Base-by-base conservation (phyloP, 2,113 vertebrate genomes). In the Vulpes ferrilata region DNA sequence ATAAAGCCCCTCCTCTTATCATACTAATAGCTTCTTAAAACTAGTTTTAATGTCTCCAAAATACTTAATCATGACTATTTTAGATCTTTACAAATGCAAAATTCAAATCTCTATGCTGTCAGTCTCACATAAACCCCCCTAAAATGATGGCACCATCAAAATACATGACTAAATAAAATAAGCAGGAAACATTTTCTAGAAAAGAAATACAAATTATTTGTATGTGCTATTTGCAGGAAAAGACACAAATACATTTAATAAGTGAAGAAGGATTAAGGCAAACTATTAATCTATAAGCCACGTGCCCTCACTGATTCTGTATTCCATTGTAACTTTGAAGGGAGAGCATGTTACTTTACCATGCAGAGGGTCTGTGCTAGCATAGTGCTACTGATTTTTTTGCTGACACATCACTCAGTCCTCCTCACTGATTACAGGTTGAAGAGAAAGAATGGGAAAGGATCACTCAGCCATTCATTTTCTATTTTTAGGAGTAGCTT, bases 21-120 rank as follows among this genome's bases (percentile, higher is more conserved):
- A 87, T 11, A 80, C 67, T 95, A 97, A 71, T 91, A n/a, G 48
- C 82, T 89, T 69, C 76, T 95, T 88, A 95, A 93, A 96, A 80
- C 96, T 95, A 90, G 57, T 94, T 96, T 95, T 59, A 79, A 9
- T 79, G 16, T 32, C 48, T 79, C 48, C 27, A 48, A 51, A 53
- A 79, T 79, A 79, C 27, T 92, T 67, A 92, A 85, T 84, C 25
- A 30, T 84, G 32, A 60, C 53, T 84, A 35, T 92, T 98, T 89
- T 57, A 48, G 73, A 35, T 80, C 64, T 93, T 97, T 76, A 43
- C 11, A 95, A 60, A n/a, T 94, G 57, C 11, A 92, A 89, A 97
- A 64, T 81, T 94, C 3, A 65, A 79, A 86, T 83, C 62, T 48
- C 22, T 87, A 17, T 59, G n/a, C 23, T 91, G 2, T 95, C 38